Base-by-base conservation (phyloP, 2,888 invertebrate species). In the Dichetophora obliterata region DNA sequence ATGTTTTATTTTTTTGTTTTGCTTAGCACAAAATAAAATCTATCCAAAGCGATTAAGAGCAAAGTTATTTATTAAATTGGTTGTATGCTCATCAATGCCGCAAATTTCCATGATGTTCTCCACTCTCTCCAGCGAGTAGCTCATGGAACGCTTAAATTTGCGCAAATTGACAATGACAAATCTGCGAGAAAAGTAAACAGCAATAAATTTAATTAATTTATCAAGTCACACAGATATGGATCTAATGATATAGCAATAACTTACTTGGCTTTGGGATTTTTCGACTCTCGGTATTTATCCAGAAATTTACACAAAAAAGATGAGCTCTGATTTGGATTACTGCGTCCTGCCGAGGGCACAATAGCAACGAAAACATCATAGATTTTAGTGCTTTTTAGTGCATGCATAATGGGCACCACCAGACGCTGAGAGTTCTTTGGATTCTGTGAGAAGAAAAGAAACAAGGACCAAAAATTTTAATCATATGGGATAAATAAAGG, bases 51-150 rank as follows among this genome's bases (percentile, higher is more conserved):
- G 80, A 77, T 75, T 82, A 9, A 88, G 85, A 16, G 90, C 89
- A 82, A 91, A 91, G 61, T 90, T 90, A 81, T 91, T 88, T 75
- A 92, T 91, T 66, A 92, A 79, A 80, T 85, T 86, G 48, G 90
- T 89, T 77, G 91, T 89, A 75, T 90, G 86, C 52, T 88, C 89
- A 81, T 91, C 89, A 80, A 91, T 88, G 75, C 92, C 91, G 81
- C 90, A 90, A 72, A 91, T 87, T 79, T 90, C 90, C 79, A 91
- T 85, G 77, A 91, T 88, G 79, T 88, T 84, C 76, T 88, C 87
- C 19, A 80, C 83, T 1, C 81, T 81, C 52, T 52, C 63, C 1
- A n/a, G 63, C 3, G 84, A 83, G 75, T 87, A 87, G 9, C 14
- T 9, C 88, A 88, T 88, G 43, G 87, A 88, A 48, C 79, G 82